phyloP scores from a whole-genome alignment of 2,888 invertebrate species.

The Acholoe squamosa region DNA sequence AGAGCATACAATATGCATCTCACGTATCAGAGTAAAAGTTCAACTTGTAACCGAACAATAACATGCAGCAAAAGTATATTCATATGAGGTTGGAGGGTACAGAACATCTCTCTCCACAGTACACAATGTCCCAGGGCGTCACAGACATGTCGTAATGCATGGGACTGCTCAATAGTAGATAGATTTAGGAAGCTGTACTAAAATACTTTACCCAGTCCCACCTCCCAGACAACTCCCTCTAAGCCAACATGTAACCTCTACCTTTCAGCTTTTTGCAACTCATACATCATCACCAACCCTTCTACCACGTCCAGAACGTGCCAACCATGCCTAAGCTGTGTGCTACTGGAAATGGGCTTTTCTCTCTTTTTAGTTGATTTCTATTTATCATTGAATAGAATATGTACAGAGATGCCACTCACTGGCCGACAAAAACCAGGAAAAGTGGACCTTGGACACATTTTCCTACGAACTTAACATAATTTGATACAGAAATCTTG shows the following conservation, averaged over 20 bases:
- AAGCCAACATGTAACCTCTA: constrained; percentile 29
- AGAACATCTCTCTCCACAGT: constrained; percentile 25
- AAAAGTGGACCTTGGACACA: too few relatives aligned
- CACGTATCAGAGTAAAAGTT: not conserved
- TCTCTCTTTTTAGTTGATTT: too few relatives aligned
- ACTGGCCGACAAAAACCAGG: too few relatives aligned
- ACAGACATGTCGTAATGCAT: too few relatives aligned
- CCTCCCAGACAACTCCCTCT: constrained; percentile 34
- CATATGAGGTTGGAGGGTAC: not conserved
- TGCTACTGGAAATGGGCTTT: too few relatives aligned
- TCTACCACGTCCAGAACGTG: too few relatives aligned
- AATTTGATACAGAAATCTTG: too few relatives aligned
- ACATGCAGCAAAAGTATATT: not conserved
- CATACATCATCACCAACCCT: not conserved
- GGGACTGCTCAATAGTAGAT: too few relatives aligned
- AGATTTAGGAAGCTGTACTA: not conserved
- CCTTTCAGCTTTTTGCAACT: not conserved
- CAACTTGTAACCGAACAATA: constrained; percentile 20
- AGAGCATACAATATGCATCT: not conserved
- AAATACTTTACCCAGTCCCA: not conserved
- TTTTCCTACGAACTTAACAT: too few relatives aligned
- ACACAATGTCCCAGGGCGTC: not conserved
- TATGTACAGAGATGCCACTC: too few relatives aligned
- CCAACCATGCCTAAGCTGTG: too few relatives aligned
- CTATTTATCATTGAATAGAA: too few relatives aligned